A percentile compares a stretch with the other conserved stretches of the same genome.
phyloP scores from a whole-genome alignment of 2,113 vertebrate species.

The Micronycteris hirsuta region DNA sequence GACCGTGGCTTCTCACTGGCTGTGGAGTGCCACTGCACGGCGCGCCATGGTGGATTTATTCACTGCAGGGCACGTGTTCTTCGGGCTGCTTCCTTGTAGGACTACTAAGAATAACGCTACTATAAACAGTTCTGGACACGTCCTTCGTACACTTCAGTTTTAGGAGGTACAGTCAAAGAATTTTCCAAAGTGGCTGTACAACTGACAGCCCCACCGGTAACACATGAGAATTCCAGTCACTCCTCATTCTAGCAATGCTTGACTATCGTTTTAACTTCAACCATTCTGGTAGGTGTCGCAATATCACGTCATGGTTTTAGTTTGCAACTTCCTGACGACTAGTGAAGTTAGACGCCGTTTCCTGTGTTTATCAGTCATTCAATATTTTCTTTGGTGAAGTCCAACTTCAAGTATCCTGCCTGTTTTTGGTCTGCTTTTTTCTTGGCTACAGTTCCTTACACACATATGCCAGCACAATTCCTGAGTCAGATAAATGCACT shows the following conservation, averaged over 20 bases:
- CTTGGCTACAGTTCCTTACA: background rate
- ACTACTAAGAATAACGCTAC: background rate
- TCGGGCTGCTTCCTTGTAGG: background rate
- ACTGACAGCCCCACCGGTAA: background rate
- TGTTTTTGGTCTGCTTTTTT: background rate
- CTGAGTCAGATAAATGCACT: background rate
- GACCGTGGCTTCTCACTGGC: background rate
- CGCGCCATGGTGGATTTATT: rapidly evolving
- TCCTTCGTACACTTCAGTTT: background rate
- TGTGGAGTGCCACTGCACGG: background rate
- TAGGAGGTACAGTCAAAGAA: background rate
- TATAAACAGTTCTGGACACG: background rate
- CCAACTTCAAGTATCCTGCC: background rate
- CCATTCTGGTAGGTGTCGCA: background rate
- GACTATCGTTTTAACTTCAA: background rate
- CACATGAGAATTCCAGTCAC: background rate
- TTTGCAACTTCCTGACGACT: background rate
- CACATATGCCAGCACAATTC: background rate
- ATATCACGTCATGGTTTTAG: background rate
- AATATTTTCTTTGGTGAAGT: background rate
- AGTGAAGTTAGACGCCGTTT: background rate
- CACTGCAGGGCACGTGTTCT: rapidly evolving
- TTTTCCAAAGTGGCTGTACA: background rate
- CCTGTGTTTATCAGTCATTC: background rate
- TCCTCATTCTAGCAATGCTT: background rate